A percentile compares a stretch with the other conserved stretches of the same genome.
Evolutionary conservation across 2,888 invertebrate genomes (phyloP).

Genomic region (Nomada fabriciana): DNA sequence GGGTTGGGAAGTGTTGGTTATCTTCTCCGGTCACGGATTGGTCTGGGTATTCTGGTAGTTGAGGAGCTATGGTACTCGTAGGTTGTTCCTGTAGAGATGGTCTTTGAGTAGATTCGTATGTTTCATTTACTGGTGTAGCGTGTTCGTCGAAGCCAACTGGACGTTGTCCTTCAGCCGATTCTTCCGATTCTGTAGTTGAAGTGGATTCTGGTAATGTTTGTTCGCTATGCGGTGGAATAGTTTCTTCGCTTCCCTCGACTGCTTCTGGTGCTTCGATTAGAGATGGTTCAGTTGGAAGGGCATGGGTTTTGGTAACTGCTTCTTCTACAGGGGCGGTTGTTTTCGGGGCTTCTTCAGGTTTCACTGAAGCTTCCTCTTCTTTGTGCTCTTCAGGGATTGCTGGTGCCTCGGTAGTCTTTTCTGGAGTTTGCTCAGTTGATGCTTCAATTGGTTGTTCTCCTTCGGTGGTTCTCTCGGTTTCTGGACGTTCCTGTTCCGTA

Average conservation of each 20-base stretch:
- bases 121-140: conserved; percentile 68
- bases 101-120: conserved; percentile 48
- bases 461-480: conserved; percentile 26
- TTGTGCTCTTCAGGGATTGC: conserved; percentile 34
- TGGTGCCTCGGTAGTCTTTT: conserved; percentile 37
- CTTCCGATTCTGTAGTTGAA: conserved; percentile 61
- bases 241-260: conserved; percentile 33
- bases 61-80: conserved; percentile 48
- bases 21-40: conserved; percentile 75
- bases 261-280: conserved; percentile 32
- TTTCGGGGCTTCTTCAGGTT: conserved; percentile 47
- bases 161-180: conserved; percentile 66
- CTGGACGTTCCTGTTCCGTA: conserved; percentile 39
- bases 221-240: conserved; percentile 58
- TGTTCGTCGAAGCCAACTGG: conserved; percentile 70
- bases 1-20: conserved; percentile 79
- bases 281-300: conserved; percentile 47
- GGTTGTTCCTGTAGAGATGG: conserved; percentile 33
- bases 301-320: conserved; percentile 39
- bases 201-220: conserved; percentile 64
- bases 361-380: not conserved
- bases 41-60: conserved; percentile 75
- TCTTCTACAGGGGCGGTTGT: conserved; percentile 43
- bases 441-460: conserved; percentile 16
- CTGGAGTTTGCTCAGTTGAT: conserved; percentile 40